Evolutionary conservation across 2,113 vertebrate species (phyloP), one percentile per base, ranked within the genome.

Genomic region (Piliocolobus tephrosceles): DNA sequence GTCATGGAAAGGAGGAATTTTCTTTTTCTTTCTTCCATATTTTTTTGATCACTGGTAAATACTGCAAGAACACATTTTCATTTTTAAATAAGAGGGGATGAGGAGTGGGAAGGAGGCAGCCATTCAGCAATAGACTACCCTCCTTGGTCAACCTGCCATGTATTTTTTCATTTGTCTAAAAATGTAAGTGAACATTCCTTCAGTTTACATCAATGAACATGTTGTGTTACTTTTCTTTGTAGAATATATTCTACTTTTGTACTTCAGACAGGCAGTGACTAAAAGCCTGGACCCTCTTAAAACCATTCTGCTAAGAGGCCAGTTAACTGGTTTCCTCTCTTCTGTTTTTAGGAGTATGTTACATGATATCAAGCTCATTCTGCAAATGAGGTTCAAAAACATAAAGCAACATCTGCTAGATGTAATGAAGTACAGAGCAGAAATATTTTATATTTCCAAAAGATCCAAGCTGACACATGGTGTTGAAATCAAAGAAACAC

Each of bases 391-490:
- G 45, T 89, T 97, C 30, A 79, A 70, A 76, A 79, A 64, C 40
- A 90, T 70, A 95, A 94, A 89, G 92, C 86, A 88, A 93, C 93
- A 97, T 97, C 93, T 96, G 95, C 47, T 90, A 84, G 35, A 52
- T 70, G 93, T 90, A 97, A 96, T 70, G 43, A 94, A 80, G 14
- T 25, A 8, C 50, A 55, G 32, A 97, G 40, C 68, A 94, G 70
- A 86, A 79, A 73, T 55, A 64, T 7, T 88, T 86, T 79, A 3
- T 35, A 45, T 93, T 94, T 94, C 93, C 58, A 45, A 87, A 95
- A n/a, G 47, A 85, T 81, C 57, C 78, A 86, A 72, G 80, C 35
- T 35, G 61, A 58, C 87, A 85, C 4, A 11, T 30, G 83, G 83
- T 78, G 16, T 52, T 90, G 35, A 97, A 95, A 93, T 89, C 14